phyloP scores from a whole-genome alignment of 2,888 invertebrate species.

The Pimpla rufipes region DNA sequence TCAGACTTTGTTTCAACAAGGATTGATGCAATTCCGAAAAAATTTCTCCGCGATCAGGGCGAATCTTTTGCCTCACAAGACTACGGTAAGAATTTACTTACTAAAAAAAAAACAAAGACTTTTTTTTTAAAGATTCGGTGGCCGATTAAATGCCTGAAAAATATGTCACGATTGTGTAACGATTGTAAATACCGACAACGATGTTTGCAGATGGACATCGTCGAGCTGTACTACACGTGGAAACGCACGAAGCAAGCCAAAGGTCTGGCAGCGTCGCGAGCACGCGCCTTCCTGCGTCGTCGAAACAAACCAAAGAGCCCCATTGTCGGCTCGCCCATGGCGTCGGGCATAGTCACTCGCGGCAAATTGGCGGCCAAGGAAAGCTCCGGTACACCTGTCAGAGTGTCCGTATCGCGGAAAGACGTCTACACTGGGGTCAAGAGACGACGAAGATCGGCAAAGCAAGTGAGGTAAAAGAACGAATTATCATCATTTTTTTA shows the following conservation, averaged over 20 bases:
- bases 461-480: slow-evolving; percentile 28
- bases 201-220: slow-evolving; percentile 62
- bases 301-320: slow-evolving; percentile 4
- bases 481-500: neutral
- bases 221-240: slow-evolving; percentile 68
- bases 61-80: slow-evolving; percentile 37
- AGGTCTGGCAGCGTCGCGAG: slow-evolving; percentile 33
- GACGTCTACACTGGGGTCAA: slow-evolving; percentile 12
- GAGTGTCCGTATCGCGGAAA: neutral
- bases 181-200: neutral
- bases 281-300: slow-evolving; percentile 28
- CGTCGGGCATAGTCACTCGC: slow-evolving; percentile 31
- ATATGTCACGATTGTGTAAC: neutral
- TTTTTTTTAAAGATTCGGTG: too few species aligned
- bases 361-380: slow-evolving; percentile 1
- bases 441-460: slow-evolving; percentile 24
- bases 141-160: neutral
- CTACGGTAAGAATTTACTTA: slow-evolving; percentile 24
- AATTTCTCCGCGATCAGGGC: slow-evolving; percentile 34
- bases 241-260: slow-evolving; percentile 60
- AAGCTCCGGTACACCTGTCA: neutral
- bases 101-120: neutral
- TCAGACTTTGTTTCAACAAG: slow-evolving; percentile 32
- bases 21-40: slow-evolving; percentile 32
- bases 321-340: slow-evolving; percentile 31